Conservation (phyloP, 1,140 invertebrate species). For the Pantala flavescens region DNA sequence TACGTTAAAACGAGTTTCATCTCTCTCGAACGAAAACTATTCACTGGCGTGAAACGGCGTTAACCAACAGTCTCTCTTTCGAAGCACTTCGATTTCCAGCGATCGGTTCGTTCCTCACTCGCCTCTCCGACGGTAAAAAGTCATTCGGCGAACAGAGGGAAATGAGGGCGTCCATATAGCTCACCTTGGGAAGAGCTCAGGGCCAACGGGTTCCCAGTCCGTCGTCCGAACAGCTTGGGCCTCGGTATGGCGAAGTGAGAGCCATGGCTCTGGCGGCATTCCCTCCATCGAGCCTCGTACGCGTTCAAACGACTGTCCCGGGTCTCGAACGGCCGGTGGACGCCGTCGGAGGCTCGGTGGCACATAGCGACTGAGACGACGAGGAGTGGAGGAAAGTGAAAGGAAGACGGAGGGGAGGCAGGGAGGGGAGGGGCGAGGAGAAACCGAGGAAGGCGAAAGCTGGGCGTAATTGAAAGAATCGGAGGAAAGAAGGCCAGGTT, state of each 20-base stretch:
- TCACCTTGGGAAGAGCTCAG: slow-evolving; percentile 27
- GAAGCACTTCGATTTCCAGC: too few relatives aligned
- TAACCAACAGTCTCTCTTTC: too few relatives aligned
- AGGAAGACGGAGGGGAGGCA: too few relatives aligned
- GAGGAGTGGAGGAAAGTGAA: background rate
- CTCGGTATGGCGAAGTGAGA: slow-evolving; percentile 59
- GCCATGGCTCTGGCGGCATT: slow-evolving; percentile 25
- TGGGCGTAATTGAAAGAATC: too few relatives aligned
- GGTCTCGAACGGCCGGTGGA: slow-evolving; percentile 34
- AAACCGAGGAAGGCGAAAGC: too few relatives aligned
- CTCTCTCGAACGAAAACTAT: too few relatives aligned
- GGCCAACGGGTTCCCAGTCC: slow-evolving; percentile 53
- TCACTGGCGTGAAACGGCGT: too few relatives aligned
- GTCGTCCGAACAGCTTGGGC: slow-evolving; percentile 66
- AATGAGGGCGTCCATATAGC: background rate
- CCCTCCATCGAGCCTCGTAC: slow-evolving; percentile 74
- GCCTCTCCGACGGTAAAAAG: too few relatives aligned
- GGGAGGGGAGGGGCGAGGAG: too few relatives aligned
- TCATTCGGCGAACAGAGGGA: background rate
- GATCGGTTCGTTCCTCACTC: too few relatives aligned
- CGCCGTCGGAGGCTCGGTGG: slow-evolving; percentile 50
- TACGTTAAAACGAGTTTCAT: too few relatives aligned
- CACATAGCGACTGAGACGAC: slow-evolving; percentile 35
- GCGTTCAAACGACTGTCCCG: slow-evolving; percentile 44
- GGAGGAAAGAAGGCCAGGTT: too few relatives aligned